These are phyloP conservation scores for Aphelenchoides besseyi DNA, from an alignment of 1,140 invertebrate genomes.

Conservation along the genomic window DNA sequence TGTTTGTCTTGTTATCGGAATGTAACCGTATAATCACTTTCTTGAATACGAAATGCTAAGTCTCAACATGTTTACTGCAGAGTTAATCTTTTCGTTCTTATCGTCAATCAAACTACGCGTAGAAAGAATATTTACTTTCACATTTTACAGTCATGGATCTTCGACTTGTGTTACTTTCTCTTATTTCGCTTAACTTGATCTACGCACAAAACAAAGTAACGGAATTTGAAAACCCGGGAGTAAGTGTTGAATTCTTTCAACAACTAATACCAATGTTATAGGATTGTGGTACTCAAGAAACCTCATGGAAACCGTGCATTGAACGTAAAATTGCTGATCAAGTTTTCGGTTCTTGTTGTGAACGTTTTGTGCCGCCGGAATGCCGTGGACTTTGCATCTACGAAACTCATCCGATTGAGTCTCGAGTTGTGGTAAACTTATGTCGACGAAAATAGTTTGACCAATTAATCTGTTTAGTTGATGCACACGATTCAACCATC, in stretches of 20 bases:
- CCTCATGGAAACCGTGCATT: constrained; percentile 62
- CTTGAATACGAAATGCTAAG: too few relatives aligned
- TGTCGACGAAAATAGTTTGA: not conserved
- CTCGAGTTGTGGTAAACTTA: constrained; percentile 52
- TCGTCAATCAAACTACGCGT: too few relatives aligned
- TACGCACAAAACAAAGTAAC: constrained; percentile 34
- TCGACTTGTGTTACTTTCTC: too few relatives aligned
- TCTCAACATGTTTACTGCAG: too few relatives aligned
- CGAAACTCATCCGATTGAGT: constrained; percentile 61
- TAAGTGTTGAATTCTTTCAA: constrained; percentile 15
- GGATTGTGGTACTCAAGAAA: constrained; percentile 56
- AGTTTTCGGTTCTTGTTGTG: constrained; percentile 59
- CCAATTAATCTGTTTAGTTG: constrained; percentile 39
- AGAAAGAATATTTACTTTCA: too few relatives aligned
- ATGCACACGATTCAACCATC: constrained; percentile 63
- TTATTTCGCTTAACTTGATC: not conserved
- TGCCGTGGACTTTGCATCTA: constrained; percentile 61
- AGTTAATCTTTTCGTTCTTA: too few relatives aligned
- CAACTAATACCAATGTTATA: constrained; percentile 10
- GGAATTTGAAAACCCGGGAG: constrained; percentile 46
- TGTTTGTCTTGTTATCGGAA: too few relatives aligned
- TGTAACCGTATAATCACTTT: too few relatives aligned
- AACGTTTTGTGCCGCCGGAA: constrained; percentile 61
- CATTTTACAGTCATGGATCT: too few relatives aligned
- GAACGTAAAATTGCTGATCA: constrained; percentile 60